Percentiles rank a stretch among this genome's conserved stretches.
Conservation (phyloP, 30 jellyfish, hydroid and myxozoan genomes). For the Mastigias papua region DNA sequence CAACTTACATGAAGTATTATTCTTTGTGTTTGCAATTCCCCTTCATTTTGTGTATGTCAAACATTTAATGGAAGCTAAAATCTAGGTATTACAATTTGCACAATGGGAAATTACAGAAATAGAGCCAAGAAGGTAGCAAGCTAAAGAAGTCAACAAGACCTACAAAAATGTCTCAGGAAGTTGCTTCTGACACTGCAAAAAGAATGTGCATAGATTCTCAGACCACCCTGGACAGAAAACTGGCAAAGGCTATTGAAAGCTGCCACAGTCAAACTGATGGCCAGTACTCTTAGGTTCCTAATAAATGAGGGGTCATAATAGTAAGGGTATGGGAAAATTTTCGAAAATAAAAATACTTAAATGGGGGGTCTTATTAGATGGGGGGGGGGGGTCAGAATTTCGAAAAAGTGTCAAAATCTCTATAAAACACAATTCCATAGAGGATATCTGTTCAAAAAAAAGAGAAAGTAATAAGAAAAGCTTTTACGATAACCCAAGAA, state of each 20-base stretch:
- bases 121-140: neutral
- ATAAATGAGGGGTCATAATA: too few relatives aligned
- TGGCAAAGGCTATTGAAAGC: neutral
- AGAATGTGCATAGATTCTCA: too few relatives aligned
- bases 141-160: neutral
- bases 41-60: neutral
- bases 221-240: neutral
- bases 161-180: neutral
- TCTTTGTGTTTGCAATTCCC: neutral
- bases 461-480: too few relatives aligned
- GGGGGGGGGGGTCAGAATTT: too few relatives aligned
- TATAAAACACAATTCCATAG: too few relatives aligned
- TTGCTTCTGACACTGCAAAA: neutral
- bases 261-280: neutral
- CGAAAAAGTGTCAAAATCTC: too few relatives aligned
- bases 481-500: too few relatives aligned
- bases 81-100: neutral
- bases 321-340: too few relatives aligned
- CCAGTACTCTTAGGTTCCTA: too few relatives aligned
- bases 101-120: constrained; percentile 4
- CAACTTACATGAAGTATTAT: neutral
- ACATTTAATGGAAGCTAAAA: neutral
- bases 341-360: too few relatives aligned
- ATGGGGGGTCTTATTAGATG: too few relatives aligned
- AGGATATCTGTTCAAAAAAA: too few relatives aligned